Conservation (phyloP, 2,797 vertebrate genomes). For the Pristis pectinata region DNA sequence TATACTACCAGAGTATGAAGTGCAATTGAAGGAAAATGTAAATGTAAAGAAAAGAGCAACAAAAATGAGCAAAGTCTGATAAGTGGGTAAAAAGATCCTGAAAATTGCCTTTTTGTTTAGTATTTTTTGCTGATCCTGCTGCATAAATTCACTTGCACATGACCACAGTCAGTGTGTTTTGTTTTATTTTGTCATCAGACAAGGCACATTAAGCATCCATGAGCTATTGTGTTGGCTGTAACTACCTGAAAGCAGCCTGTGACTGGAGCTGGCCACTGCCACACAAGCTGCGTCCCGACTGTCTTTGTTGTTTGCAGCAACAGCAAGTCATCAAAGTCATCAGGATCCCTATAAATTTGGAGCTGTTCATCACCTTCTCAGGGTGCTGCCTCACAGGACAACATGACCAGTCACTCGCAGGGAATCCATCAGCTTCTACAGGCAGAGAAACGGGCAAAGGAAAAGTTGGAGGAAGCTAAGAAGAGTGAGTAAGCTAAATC, state of each 20-base stretch:
- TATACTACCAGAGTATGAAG: neutral
- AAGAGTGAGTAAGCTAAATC: constrained; percentile 58
- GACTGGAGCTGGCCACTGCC: neutral
- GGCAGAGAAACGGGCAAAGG: constrained; percentile 66
- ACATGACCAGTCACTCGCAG: constrained; percentile 65
- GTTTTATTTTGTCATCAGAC: neutral
- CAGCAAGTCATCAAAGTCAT: neutral
- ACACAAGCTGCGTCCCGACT: neutral
- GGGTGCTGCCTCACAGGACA: neutral
- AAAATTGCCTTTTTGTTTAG: neutral
- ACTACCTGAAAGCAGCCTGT: neutral
- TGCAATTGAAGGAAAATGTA: neutral
- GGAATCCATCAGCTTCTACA: constrained; percentile 68
- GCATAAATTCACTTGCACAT: neutral
- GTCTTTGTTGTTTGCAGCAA: constrained; percentile 8
- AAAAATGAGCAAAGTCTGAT: neutral
- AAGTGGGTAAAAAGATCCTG: neutral
- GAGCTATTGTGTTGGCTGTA: neutral
- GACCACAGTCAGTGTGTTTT: neutral
- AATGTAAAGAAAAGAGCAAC: neutral
- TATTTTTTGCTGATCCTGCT: neutral
- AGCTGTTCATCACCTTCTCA: too few relatives aligned
- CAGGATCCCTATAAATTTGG: neutral
- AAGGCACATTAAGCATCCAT: neutral
- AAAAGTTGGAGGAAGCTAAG: constrained; percentile 67